These are phyloP conservation scores for Lates calcarifer DNA, from an alignment of 2,113 vertebrate genomes.

Conservation along the genomic window DNA sequence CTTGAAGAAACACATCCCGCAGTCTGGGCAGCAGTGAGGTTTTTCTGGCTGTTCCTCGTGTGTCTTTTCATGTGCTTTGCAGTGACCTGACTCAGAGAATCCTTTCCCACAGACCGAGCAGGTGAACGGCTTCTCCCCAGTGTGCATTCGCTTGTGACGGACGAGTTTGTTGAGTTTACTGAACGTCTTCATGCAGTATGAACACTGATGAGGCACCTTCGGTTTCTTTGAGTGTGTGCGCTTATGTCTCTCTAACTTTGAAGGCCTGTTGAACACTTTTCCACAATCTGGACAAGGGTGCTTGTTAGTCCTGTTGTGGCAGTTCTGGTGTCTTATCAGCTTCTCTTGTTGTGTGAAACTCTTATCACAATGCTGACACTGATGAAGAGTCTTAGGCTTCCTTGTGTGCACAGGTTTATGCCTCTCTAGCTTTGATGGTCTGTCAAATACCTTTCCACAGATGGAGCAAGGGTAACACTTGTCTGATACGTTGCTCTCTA, in stretches of 20 bases:
- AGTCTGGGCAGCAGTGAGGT: conserved; percentile 63
- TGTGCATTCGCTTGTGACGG: conserved; percentile 77
- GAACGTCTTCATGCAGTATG: conserved; percentile 73
- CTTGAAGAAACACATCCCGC: conserved; percentile 76
- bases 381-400: conserved; percentile 49
- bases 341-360: conserved; percentile 70
- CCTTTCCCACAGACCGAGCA: conserved; percentile 74
- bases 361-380: conserved; percentile 69
- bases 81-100: conserved; percentile 75
- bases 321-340: conserved; percentile 68
- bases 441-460: conserved; percentile 73
- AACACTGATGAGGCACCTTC: conserved; percentile 72
- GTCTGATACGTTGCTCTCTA: conserved; percentile 23
- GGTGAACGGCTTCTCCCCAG: conserved; percentile 77
- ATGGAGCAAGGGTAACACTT: conserved; percentile 61
- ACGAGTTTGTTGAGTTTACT: conserved; percentile 70
- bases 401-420: conserved; percentile 64
- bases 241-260: conserved; percentile 68
- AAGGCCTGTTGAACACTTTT: conserved; percentile 78
- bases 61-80: conserved; percentile 75
- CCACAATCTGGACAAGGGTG: conserved; percentile 77
- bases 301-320: conserved; percentile 71
- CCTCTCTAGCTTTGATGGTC: conserved; percentile 70
- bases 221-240: conserved; percentile 71
- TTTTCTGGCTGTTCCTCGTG: conserved; percentile 77